Evolutionary conservation across 2,113 vertebrate species (phyloP), one percentile per base, ranked within the genome.

Genomic region (Daphoenositta chrysoptera): DNA sequence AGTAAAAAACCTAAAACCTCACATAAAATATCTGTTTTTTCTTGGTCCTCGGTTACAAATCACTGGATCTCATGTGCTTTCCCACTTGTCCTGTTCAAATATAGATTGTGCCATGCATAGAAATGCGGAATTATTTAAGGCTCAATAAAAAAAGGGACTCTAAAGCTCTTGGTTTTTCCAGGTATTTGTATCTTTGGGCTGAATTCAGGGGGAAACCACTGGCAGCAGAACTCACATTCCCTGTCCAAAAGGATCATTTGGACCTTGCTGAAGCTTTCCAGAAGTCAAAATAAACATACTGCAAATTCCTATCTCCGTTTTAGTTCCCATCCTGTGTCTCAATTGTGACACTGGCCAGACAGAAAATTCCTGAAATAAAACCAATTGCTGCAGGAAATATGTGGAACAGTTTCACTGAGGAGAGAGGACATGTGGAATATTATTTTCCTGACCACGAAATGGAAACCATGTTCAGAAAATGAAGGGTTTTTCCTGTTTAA

Each of bases 61-160:
- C 64, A 22, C 31, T 66, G 71, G 72, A 90, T 90, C 92, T 94
- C 75, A 14, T 60, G 56, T 83, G 44, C 51, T 94, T 93, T 88
- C 47, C 68, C 64, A 40, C 66, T 85, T 83, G 28, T 45, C 66
- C 69, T 93, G 47, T 87, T 91, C 66, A 94, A 77, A 91, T 91
- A 85, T 20, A 79, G 81, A 35, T 57, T 72, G 42, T 87, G 56
- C 61, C 69, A 45, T 1, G 4, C 53, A 69, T 68, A 68, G 57
- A 45, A 93, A 90, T 45, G 61, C 48, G 6, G 76, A 76, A 84
- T 89, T 91, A 71, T n/a, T 84, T 75, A 73, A 89, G n/a, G 31
- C 44, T 92, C 1, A 2, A 10, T 66, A 14, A 33, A 83, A 83
- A 22, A 71, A 10, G 20, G 21, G 31, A 65, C 28, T 64, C 22